Base-by-base conservation (phyloP, 2,113 vertebrate species). In the Malurus elegans region DNA sequence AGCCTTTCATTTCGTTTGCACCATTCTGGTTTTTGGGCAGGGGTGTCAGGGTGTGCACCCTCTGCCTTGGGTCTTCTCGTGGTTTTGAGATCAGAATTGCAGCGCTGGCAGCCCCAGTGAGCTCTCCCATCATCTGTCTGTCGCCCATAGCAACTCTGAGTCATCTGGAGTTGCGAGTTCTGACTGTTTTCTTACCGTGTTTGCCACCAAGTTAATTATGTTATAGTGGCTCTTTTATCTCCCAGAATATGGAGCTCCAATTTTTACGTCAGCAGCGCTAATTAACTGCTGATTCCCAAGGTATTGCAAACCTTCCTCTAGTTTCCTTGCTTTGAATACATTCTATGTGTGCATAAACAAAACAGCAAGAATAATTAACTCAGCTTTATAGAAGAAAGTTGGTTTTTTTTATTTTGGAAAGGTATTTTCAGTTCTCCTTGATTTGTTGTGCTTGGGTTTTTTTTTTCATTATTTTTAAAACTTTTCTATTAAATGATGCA, bases 61-160 rank as follows among this genome's bases (percentile, higher is more conserved):
- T 32, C 69, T 61, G 40, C 9, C 72, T 42, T 64, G 58, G 29
- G 12, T 31, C 71, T 20, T 13, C 51, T 21, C 57, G 92, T 76
- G 96, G 92, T 88, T 97, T 93, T 6, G 56, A 71, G 76, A 51
- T 16, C 34, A 78, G 69, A 40, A 21, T 5, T 47, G 50, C 42
- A 40, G 14, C 1, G 4, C 54, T 61, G 87, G 42, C 42, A 62
- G 48, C 76, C 82, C 36, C 32, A 21, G 56, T 1, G 9, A 29
- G 60, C 4, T 71, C 79, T 79, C 29, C 23, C 48, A 57, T 71
- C 72, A 32, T 53, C 84, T 64, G 82, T 93, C 95, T 94, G 86
- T 86, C 94, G 91, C 90, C 91, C 72, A 1, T 64, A 51, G 79
- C 90, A 92, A 88, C 91, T 54, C 73, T 38, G 89, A 86, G 85